Base-by-base conservation (phyloP, 1,140 invertebrate genomes). In the Rhopalosiphum padi region DNA sequence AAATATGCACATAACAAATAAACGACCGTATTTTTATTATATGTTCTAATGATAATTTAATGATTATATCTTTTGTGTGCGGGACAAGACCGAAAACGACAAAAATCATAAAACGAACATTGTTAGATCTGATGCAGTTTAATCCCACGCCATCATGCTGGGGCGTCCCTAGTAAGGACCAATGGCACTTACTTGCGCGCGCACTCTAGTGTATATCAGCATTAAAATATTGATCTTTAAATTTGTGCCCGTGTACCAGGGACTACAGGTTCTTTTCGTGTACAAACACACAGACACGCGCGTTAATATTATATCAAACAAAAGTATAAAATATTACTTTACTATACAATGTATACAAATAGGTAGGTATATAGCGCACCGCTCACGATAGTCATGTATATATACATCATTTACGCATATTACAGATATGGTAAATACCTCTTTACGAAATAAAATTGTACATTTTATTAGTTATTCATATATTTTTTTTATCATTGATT, bases 201-300 rank as follows among this genome's bases (percentile, higher is more conserved):
- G 91, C 91, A 86, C 91, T 93, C 91, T 86, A 30, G 82, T 53
- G 82, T 93, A 93, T 85, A 85, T 53, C 46, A 93, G 91, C 91
- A 93, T 93, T 93, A 93, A 93, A 93, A 93, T 93, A 93, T 93
- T 93, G 91, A 93, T 93, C 91, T 93, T 93, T 93, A 85, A 93
- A 85, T 86, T 93, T 93, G 91, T 93, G 91, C 91, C 41, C 41
- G 91, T 85, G 91, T 93, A 93, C 91, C 90, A 83, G 68, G 77
- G 68, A 91, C 90, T 55, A 82, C 90, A 83, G 90, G 90, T 91
- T 91, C 35, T 77, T 91, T 68, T 91, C 90, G 41, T 51, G 30
- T 41, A 48, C 25, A 83, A 48, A 83, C 60, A 48, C 4, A 83
- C 46, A 91, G 48, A 91, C 90, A 48, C 43, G 68, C 90, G 8